phyloP scores from a whole-genome alignment of 2,797 vertebrate genomes.

The Cephalopachus bancanus region DNA sequence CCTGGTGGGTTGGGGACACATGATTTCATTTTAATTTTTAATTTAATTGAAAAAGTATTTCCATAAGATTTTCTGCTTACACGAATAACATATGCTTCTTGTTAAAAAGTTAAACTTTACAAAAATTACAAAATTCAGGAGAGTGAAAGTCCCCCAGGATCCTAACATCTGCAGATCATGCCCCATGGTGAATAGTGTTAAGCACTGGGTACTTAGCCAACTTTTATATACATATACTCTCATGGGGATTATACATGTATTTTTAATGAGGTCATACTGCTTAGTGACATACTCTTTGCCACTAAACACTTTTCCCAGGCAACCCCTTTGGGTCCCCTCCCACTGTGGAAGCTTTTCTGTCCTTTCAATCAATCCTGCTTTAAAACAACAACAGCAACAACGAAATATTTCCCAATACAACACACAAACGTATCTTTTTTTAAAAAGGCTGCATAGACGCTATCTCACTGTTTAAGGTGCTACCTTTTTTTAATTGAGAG shows the following conservation, averaged over 20 bases:
- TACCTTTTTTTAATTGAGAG: not conserved
- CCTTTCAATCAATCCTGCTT: too few relatives aligned
- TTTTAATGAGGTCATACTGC: slow-evolving; percentile 31
- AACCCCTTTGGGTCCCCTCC: too few relatives aligned
- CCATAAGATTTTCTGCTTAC: not conserved
- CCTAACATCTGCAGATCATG: not conserved
- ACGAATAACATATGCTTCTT: slow-evolving; percentile 56
- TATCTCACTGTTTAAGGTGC: not conserved
- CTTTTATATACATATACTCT: not conserved
- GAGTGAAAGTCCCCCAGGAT: not conserved
- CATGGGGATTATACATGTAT: not conserved
- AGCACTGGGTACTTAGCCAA: not conserved
- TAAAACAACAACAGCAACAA: too few relatives aligned
- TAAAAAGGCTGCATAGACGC: not conserved
- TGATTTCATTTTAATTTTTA: slow-evolving; percentile 56
- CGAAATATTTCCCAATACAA: not conserved
- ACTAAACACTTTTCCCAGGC: not conserved
- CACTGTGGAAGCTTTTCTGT: too few relatives aligned
- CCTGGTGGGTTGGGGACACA: not conserved
- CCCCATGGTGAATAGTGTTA: not conserved
- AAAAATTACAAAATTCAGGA: slow-evolving; percentile 28
- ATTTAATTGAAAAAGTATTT: slow-evolving; percentile 53
- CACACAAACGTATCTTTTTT: not conserved
- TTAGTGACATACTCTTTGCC: not conserved
- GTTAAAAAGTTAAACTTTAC: slow-evolving; percentile 54